Percentiles rank a stretch among this genome's conserved stretches.
These are phyloP conservation scores for Drosophila barbarae DNA, from an alignment of 2,888 invertebrate species.

Conservation along the genomic window DNA sequence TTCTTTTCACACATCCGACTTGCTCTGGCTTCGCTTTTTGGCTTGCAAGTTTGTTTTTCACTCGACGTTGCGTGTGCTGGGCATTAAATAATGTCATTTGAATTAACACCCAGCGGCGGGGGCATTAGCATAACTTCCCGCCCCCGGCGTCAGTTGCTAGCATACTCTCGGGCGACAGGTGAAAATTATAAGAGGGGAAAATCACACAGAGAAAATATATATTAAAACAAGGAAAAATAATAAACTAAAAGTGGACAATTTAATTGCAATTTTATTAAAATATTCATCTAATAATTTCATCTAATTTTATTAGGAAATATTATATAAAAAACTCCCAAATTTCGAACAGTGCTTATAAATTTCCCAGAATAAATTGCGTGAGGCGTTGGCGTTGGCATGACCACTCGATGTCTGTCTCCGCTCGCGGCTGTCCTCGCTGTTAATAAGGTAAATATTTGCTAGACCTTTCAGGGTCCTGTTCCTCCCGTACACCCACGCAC, in stretches of 20 bases:
- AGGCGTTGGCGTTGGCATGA: constrained; percentile 29
- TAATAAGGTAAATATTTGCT: constrained; percentile 70
- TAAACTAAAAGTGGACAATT: background rate
- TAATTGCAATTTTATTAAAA: too few species aligned
- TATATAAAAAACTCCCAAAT: too few species aligned
- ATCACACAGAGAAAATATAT: background rate
- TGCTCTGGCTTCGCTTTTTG: constrained; percentile 11
- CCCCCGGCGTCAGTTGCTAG: constrained; percentile 43
- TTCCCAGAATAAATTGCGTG: constrained; percentile 23
- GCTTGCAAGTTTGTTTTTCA: constrained; percentile 25
- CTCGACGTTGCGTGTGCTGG: constrained; percentile 55
- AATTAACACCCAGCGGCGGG: constrained; percentile 62
- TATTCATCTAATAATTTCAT: too few species aligned
- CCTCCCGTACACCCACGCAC: background rate
- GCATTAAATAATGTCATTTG: constrained; percentile 72
- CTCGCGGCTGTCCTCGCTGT: constrained; percentile 41
- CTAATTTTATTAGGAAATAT: too few species aligned
- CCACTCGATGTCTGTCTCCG: constrained; percentile 25
- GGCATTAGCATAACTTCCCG: constrained; percentile 62
- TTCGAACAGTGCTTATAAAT: background rate
- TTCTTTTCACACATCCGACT: constrained; percentile 58
- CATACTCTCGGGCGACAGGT: constrained; percentile 49
- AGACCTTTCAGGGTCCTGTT: constrained; percentile 38
- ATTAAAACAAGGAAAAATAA: background rate
- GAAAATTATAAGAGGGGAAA: constrained; percentile 5